These are phyloP conservation scores for Brachypodius melanocephalos DNA, from an alignment of 2,113 vertebrate genomes.

Conservation along the genomic window DNA sequence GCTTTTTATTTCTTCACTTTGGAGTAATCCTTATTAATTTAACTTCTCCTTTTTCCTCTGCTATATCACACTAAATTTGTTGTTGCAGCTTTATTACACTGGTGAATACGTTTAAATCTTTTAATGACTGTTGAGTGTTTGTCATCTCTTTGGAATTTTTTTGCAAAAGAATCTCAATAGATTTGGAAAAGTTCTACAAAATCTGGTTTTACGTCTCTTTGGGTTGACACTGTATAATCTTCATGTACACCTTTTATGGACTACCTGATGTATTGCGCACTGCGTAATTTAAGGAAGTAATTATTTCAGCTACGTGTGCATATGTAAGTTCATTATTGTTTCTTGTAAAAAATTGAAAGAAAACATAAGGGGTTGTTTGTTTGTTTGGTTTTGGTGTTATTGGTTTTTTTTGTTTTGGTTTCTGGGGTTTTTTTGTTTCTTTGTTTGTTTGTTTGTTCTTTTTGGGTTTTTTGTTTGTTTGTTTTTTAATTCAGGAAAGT, in stretches of 20 bases:
- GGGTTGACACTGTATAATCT: background rate
- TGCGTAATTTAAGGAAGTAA: background rate
- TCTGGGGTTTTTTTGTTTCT: no score
- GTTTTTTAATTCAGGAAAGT: background rate
- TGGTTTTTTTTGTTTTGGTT: no score
- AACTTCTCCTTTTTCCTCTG: background rate
- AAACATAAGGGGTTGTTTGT: background rate
- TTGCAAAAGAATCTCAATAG: background rate
- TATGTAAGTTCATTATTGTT: background rate
- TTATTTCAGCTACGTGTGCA: background rate
- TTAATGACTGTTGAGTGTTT: rapidly evolving
- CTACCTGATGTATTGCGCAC: background rate
- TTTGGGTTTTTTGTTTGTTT: no score
- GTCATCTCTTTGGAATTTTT: background rate
- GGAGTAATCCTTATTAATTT: background rate
- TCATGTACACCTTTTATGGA: background rate
- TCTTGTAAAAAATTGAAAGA: background rate
- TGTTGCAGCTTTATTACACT: background rate
- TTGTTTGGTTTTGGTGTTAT: no score
- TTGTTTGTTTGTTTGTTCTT: no score
- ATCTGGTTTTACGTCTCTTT: background rate
- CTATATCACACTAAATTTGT: background rate
- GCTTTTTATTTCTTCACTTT: rapidly evolving
- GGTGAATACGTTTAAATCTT: background rate
- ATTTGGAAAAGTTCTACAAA: background rate